A percentile compares a stretch with the other conserved stretches of the same genome.
phyloP scores from a whole-genome alignment of 2,797 vertebrate genomes.

The Anomalospiza imberbis region DNA sequence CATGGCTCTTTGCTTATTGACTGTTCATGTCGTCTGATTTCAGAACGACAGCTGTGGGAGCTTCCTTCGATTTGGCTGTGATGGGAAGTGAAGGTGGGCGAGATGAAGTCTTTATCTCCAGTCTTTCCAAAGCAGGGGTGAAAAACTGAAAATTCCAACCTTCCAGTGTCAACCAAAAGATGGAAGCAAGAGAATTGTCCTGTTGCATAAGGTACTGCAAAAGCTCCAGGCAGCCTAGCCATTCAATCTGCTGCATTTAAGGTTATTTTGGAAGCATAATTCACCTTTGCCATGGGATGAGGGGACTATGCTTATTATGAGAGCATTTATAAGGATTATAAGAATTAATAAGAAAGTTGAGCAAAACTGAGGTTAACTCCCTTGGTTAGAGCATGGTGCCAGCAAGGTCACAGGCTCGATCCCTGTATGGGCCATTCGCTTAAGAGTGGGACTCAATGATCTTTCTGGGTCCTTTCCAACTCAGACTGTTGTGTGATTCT shows the following conservation, averaged over 20 bases:
- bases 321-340: background rate
- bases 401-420: fast-evolving
- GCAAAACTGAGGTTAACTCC: background rate
- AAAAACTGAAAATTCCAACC: background rate
- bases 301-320: background rate
- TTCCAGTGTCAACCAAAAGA: background rate
- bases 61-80: background rate
- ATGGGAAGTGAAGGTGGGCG: background rate
- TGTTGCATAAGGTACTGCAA: background rate
- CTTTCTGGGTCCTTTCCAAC: background rate
- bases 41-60: background rate
- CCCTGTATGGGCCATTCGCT: fast-evolving
- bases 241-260: background rate
- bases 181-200: background rate
- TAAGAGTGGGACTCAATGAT: fast-evolving
- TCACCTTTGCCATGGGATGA: background rate
- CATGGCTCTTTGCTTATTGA: background rate
- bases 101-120: background rate
- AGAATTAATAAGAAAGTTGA: background rate
- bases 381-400: background rate
- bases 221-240: background rate
- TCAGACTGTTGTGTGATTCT: background rate
- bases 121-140: background rate
- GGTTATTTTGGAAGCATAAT: background rate
- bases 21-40: background rate